Evolutionary conservation across 2,888 invertebrate species (phyloP).

Genomic region (Anaspis maculata): DNA sequence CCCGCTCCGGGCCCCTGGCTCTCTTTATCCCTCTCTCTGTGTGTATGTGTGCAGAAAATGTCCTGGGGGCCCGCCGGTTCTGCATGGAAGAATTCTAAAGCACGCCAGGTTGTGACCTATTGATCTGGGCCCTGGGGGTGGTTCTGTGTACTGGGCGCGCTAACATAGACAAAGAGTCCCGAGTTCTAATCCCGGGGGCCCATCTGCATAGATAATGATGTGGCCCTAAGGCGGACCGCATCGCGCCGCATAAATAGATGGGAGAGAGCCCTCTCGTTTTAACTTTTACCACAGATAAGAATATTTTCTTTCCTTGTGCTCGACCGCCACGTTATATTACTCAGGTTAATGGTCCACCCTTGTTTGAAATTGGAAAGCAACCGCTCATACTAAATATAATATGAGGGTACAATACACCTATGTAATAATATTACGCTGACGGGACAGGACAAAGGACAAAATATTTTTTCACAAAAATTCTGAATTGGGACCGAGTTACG

Average conservation of each 20-base stretch:
- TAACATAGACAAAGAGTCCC: slow-evolving; percentile 33
- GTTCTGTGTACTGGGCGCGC: slow-evolving; percentile 25
- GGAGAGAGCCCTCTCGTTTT: slow-evolving; percentile 18
- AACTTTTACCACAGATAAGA: slow-evolving; percentile 14
- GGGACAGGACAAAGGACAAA: no score
- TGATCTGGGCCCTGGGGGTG: slow-evolving; percentile 27
- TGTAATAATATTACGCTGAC: no score
- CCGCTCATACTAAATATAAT: no score
- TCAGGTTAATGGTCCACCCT: no score
- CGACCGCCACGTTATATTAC: no score
- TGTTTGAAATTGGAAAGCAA: no score
- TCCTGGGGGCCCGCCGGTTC: slow-evolving; percentile 19
- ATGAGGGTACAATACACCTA: no score
- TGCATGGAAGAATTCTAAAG: slow-evolving; percentile 28
- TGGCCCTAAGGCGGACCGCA: slow-evolving; percentile 24
- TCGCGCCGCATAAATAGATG: slow-evolving; percentile 21
- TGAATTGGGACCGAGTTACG: no score
- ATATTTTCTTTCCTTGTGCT: no score
- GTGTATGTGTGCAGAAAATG: no score
- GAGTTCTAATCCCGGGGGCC: slow-evolving; percentile 36
- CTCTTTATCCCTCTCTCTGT: slow-evolving; percentile 11
- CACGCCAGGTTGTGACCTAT: slow-evolving; percentile 31
- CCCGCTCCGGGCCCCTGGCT: slow-evolving; percentile 10
- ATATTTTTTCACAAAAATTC: no score
- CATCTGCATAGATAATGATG: slow-evolving; percentile 41